phyloP scores from a whole-genome alignment of 2,797 vertebrate genomes.

The Crypturellus tataupa region DNA sequence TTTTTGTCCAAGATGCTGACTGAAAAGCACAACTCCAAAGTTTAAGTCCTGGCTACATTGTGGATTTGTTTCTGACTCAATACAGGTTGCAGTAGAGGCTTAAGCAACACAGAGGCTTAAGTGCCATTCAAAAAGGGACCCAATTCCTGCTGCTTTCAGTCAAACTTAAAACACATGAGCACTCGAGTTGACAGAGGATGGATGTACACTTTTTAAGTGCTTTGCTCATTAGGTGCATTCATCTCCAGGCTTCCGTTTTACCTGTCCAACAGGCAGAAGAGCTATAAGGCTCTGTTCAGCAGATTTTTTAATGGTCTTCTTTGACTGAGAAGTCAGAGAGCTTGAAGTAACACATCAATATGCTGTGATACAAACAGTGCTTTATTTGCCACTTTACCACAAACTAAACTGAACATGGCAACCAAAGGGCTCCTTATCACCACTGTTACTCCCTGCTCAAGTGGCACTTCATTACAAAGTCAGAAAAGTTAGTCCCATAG shows the following conservation, averaged over 20 bases:
- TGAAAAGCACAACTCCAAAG: neutral
- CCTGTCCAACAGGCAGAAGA: neutral
- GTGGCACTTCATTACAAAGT: slow-evolving; percentile 66
- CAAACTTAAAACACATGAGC: neutral
- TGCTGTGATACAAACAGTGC: neutral
- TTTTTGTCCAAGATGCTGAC: neutral
- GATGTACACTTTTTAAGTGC: neutral
- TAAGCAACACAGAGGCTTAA: neutral
- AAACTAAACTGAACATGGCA: neutral
- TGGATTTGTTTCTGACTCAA: neutral
- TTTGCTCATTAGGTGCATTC: neutral
- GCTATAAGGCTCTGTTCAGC: neutral
- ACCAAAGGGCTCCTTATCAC: neutral
- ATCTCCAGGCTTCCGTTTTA: neutral
- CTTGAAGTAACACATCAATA: neutral
- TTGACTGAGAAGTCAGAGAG: neutral
- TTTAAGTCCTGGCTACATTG: neutral
- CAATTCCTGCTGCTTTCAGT: neutral
- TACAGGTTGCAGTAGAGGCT: too few species aligned
- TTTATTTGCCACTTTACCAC: neutral
- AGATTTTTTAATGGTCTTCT: neutral
- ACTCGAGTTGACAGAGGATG: neutral
- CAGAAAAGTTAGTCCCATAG: slow-evolving; percentile 57
- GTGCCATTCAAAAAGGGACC: neutral
- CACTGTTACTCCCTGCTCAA: slow-evolving; percentile 50